Conservation (phyloP, 1,140 invertebrate species). For the Stratiolaelaps scimitus region DNA sequence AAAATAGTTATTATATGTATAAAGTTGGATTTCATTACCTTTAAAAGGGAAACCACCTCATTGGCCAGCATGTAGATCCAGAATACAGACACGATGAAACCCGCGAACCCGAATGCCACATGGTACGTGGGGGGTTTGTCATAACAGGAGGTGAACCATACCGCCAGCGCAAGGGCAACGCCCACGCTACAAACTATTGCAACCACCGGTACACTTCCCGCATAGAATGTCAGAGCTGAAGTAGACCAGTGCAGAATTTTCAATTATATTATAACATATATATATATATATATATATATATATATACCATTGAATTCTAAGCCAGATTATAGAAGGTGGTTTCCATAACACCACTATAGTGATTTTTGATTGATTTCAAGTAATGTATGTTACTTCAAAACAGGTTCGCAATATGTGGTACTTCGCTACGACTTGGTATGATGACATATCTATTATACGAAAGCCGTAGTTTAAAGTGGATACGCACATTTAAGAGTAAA, state of each 20-base stretch:
- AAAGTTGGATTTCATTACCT: slow-evolving; percentile 40
- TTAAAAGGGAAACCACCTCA: slow-evolving; percentile 53
- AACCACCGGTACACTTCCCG: slow-evolving; percentile 31
- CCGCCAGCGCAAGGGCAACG: slow-evolving; percentile 37
- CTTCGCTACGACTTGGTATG: too few species aligned
- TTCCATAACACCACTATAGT: too few species aligned
- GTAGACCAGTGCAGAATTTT: too few species aligned
- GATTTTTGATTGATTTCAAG: too few species aligned
- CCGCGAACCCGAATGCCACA: slow-evolving; percentile 48
- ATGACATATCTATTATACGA: slow-evolving; percentile 29
- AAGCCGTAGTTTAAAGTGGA: background rate
- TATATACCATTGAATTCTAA: too few species aligned
- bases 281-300: background rate
- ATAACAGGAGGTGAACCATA: slow-evolving; percentile 41
- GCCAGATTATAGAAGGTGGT: too few species aligned
- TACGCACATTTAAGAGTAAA: slow-evolving; percentile 42
- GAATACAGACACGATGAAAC: slow-evolving; percentile 51
- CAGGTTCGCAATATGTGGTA: too few species aligned
- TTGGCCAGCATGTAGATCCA: slow-evolving; percentile 55
- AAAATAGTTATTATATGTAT: too few species aligned
- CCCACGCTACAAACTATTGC: slow-evolving; percentile 39
- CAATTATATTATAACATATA: background rate
- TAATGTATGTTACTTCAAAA: too few species aligned
- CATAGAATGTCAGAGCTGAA: background rate
- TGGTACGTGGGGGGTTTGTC: slow-evolving; percentile 42